Base-by-base conservation (phyloP, 2,797 vertebrate genomes). In the Macroramphosus scolopax region DNA sequence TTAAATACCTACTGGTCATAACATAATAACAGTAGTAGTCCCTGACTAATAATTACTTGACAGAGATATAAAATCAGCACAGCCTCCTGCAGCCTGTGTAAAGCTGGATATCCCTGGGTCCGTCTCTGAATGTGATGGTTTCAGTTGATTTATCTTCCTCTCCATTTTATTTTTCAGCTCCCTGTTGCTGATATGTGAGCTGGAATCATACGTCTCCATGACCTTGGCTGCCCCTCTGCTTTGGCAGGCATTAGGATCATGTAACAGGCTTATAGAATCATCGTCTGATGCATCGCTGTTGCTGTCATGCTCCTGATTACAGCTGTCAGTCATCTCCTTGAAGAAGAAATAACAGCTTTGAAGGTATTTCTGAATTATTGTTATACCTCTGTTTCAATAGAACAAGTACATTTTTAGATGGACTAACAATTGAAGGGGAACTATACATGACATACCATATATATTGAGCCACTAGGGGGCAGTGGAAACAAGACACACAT, bases 251-350 rank as follows among this genome's bases (percentile, higher is more conserved):
- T 37, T 16, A 7, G 45, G 5, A 38, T 48, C 18, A 24, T 17
- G 5, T 50, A 83, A 46, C 50, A 82, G 28, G 41, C 74, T 80
- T 1, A 63, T 1, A 13, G 70, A 78, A 35, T 72, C 60, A 14
- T 68, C 31, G 7, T 55, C 53, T 30, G 55, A 63, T 2, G 31
- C n/a, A 16, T 61, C 39, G 25, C 6, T 18, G 17, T 28, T 49
- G 22, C 1, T 15, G 25, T 50, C 20, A 2, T 10, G 4, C n/a
- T 55, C 31, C 11, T 45, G 50, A 46, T 29, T 11, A 14, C 5
- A 45, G 18, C 6, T 5, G 28, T 61, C 25, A 17, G 25, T 48
- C 35, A 44, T 56, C 17, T 42, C 39, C 9, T 17, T 42, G 10
- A 2, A 29, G 20, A 13, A 20, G 12, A 44, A 44, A 18, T 3